Evolutionary conservation across 1,140 invertebrate species (phyloP).

Genomic region (Dreissena rostriformis): DNA sequence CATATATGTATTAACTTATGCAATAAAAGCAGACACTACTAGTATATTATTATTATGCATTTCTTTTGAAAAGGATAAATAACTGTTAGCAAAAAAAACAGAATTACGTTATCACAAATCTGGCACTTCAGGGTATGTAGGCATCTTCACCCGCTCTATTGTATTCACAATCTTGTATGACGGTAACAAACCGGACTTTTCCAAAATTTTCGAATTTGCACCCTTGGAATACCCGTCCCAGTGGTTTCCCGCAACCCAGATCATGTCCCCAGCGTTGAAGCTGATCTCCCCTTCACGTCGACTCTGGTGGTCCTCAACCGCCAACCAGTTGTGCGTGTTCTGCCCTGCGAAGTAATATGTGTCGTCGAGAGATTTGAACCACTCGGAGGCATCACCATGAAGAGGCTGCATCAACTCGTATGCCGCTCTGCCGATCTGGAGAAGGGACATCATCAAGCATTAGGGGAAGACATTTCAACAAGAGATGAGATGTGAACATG

Average conservation of each 20-base stretch:
- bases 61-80: too few relatives aligned
- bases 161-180: too few relatives aligned
- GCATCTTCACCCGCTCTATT: too few relatives aligned
- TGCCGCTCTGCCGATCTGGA: slow-evolving; percentile 95
- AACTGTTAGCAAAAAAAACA: too few relatives aligned
- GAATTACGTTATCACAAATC: too few relatives aligned
- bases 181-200: slow-evolving; percentile 83
- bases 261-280: slow-evolving; percentile 88
- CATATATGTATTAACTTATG: too few relatives aligned
- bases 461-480: slow-evolving; percentile 86
- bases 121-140: too few relatives aligned
- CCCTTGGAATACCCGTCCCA: slow-evolving; percentile 97
- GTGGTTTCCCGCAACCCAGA: slow-evolving; percentile 97
- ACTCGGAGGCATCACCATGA: slow-evolving; percentile 90
- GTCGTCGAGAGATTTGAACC: slow-evolving; percentile 96
- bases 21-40: too few relatives aligned
- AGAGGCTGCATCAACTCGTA: slow-evolving; percentile 98
- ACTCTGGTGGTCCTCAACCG: slow-evolving; percentile 87
- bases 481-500: slow-evolving; percentile 96
- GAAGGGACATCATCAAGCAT: slow-evolving; percentile 40
- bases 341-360: slow-evolving; percentile 99
- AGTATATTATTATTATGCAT: too few relatives aligned
- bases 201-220: slow-evolving; percentile 90
- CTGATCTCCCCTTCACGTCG: slow-evolving; percentile 87
- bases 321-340: slow-evolving; percentile 91